phyloP scores from a whole-genome alignment of 2,888 invertebrate genomes.

The Augochlorella aurata region DNA sequence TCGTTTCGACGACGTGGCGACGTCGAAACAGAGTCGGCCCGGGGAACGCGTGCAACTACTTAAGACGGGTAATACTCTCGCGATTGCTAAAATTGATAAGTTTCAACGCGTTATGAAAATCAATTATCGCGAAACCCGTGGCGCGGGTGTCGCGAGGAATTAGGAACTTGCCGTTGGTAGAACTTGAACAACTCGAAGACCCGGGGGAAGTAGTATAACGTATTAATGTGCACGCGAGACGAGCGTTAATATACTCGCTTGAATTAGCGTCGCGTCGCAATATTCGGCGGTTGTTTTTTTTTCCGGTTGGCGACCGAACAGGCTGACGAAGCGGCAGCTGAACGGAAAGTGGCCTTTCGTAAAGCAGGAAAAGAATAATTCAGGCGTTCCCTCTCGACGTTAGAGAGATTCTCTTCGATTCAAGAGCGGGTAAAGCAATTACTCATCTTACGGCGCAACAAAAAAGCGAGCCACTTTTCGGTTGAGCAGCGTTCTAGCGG shows the following conservation, averaged over 20 bases:
- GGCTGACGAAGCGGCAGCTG: neutral
- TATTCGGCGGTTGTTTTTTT: neutral
- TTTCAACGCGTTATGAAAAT: constrained; percentile 45
- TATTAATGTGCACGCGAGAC: constrained; percentile 34
- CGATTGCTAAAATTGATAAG: constrained; percentile 53
- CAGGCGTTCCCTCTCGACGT: constrained; percentile 8
- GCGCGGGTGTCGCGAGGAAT: constrained; percentile 33
- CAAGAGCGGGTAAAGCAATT: constrained; percentile 22
- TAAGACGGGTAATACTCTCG: constrained; percentile 33
- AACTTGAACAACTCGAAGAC: constrained; percentile 37
- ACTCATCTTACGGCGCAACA: constrained; percentile 6
- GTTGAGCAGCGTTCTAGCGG: constrained; percentile 13
- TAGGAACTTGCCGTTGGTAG: constrained; percentile 37
- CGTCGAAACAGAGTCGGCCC: neutral
- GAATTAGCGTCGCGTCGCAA: neutral
- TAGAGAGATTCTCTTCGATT: neutral
- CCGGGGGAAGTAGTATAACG: constrained; percentile 29
- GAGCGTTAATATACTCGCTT: constrained; percentile 7
- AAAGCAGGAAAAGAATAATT: constrained; percentile 34
- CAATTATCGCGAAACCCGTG: constrained; percentile 36
- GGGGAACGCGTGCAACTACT: constrained; percentile 36
- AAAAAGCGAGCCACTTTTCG: neutral
- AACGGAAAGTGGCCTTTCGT: constrained; percentile 21
- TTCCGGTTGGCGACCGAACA: neutral
- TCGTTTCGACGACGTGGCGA: neutral